Evolutionary conservation across 2,797 vertebrate species (phyloP).

Genomic region (Phataginus tetradactyla): DNA sequence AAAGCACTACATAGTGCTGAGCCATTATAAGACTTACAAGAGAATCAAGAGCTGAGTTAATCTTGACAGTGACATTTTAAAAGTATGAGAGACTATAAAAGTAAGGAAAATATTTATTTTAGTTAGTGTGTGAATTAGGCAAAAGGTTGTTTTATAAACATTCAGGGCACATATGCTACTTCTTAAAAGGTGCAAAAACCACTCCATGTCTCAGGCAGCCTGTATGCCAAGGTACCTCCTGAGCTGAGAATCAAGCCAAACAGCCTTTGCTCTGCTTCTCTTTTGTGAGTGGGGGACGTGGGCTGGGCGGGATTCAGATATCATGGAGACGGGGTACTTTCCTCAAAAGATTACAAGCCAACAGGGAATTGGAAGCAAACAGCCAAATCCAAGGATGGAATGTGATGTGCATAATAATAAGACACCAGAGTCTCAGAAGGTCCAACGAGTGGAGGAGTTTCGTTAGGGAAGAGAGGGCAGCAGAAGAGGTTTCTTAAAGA

Average conservation of each 20-base stretch:
- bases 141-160: conserved; percentile 14
- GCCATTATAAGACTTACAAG: neutral
- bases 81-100: conserved; percentile 53
- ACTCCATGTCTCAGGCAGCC: neutral
- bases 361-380: neutral
- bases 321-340: neutral
- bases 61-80: conserved; percentile 23
- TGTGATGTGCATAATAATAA: neutral
- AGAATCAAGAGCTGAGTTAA: neutral
- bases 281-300: neutral
- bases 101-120: conserved; percentile 57
- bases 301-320: neutral
- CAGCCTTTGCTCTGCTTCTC: neutral
- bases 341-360: neutral
- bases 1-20: neutral
- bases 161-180: neutral
- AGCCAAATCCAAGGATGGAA: neutral
- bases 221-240: neutral
- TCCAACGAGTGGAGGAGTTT: neutral
- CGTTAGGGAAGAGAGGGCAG: neutral
- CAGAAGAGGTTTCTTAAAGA: conserved; percentile 11
- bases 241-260: neutral
- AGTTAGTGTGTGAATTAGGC: conserved; percentile 46
- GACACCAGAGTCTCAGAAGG: neutral
- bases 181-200: neutral